Conservation (phyloP, 2,888 invertebrate species). For the Ctena decussata region DNA sequence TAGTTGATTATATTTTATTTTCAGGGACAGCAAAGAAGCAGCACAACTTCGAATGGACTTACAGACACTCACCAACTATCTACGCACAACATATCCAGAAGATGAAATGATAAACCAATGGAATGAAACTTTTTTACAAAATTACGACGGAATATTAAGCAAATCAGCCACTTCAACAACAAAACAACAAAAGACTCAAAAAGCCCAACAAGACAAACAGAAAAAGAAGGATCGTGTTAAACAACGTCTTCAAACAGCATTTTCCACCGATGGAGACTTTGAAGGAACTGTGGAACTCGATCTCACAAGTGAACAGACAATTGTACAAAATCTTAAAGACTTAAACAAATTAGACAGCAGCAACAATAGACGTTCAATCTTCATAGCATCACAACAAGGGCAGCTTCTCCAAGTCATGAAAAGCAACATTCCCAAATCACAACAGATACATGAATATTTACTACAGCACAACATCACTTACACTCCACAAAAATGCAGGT, state of each 20-base stretch:
- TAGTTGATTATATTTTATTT: neutral
- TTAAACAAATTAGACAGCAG: slow-evolving; percentile 10
- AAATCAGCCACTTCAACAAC: neutral
- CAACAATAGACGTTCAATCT: slow-evolving; percentile 7
- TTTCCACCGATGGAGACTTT: neutral
- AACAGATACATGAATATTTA: slow-evolving; percentile 10
- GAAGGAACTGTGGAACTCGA: slow-evolving; percentile 6
- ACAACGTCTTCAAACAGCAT: slow-evolving; percentile 8
- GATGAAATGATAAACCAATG: neutral
- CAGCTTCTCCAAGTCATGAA: slow-evolving; percentile 3
- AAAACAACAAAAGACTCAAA: neutral
- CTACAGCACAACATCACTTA: slow-evolving; percentile 9
- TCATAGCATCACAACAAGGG: slow-evolving; percentile 10
- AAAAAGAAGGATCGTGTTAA: neutral
- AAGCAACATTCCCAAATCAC: slow-evolving; percentile 10
- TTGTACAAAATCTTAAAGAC: slow-evolving; percentile 10
- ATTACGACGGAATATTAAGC: neutral
- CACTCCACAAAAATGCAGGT: slow-evolving; percentile 1
- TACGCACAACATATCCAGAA: neutral
- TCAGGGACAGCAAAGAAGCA: neutral
- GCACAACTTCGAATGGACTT: neutral
- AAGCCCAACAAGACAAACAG: neutral
- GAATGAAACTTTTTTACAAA: neutral
- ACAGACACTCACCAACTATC: neutral
- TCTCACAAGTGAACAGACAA: slow-evolving; percentile 4